Evolutionary conservation across 2,888 invertebrate species (phyloP), one percentile per base, ranked within the genome.

Genomic region (Lasioglossum marginatum): DNA sequence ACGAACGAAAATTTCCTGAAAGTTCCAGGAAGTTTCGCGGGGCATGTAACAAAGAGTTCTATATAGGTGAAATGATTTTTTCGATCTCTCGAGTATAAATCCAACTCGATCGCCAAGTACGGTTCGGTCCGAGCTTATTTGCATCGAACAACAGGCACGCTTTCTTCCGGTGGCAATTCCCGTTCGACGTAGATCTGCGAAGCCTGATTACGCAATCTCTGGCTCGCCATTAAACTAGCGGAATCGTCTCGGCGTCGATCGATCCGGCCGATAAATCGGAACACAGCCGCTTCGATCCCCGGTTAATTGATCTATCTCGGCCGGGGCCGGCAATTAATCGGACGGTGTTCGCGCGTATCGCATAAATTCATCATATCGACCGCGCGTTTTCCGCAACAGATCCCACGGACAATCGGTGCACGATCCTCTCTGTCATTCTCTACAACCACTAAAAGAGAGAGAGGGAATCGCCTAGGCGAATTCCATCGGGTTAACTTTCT

Each of bases 91-190:
- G 23, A 23, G 48, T 23, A 19, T 66, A 66, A 66, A 31, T 66
- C 34, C 19, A 5, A 1, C 6, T 34, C 63, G 34, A 60, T 60
- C 31, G 75, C 63, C 34, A 27, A 45, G 45, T 78, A 60, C 37
- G 60, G 8, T 31, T 37, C 70, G 74, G 48, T 37, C 43, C 60
- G 70, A 79, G 34, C 85, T 63, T 66, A 80, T 85, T 86, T 82
- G 79, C 80, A 76, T 87, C 68, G 63, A 87, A 80, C 79, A 81
- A 40, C 23, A 66, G 19, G 45, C 71, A 34, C 78, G 27, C 72
- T 81, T 76, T 86, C 87, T 87, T 87, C 87, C 87, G 83, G 82
- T 45, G 48, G 71, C 23, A 34, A 63, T 81, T 71, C n/a, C 34
- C 60, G 8, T 40, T 63, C 63, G 16, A 70, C 57, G n/a, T 6